Conservation (phyloP, 1,140 invertebrate species). For the Ips nitidus region DNA sequence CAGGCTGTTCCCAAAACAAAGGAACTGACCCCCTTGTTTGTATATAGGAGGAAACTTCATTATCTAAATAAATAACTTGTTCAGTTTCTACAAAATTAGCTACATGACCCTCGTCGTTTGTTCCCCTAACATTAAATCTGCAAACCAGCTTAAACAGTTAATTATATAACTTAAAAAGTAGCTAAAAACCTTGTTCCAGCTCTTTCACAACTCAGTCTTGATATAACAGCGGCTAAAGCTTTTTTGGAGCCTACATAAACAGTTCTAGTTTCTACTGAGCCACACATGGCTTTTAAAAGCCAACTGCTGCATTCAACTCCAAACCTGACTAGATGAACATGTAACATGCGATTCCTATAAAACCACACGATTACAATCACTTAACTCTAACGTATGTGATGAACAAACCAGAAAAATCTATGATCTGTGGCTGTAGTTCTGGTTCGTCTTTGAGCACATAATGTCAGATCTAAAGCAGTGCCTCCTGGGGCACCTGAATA, state of each 20-base stretch:
- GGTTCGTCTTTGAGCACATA: conserved; percentile 86
- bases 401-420: conserved; percentile 85
- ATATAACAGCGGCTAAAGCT: conserved; percentile 91
- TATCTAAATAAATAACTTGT: conserved; percentile 91
- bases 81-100: conserved; percentile 99
- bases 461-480: conserved; percentile 75
- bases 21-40: conserved; percentile 96
- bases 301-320: conserved; percentile 85
- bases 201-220: conserved; percentile 93
- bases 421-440: conserved; percentile 84
- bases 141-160: neutral
- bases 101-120: conserved; percentile 98
- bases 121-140: conserved; percentile 96
- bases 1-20: conserved; percentile 98
- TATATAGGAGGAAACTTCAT: conserved; percentile 78
- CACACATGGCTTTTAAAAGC: conserved; percentile 93
- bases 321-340: conserved; percentile 87
- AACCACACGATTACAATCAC: conserved; percentile 10
- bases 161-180: conserved; percentile 8
- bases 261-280: conserved; percentile 93
- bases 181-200: conserved; percentile 76
- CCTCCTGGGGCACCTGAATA: conserved; percentile 44
- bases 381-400: neutral
- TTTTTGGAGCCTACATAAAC: conserved; percentile 93
- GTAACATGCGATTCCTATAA: conserved; percentile 86